A percentile compares a stretch with the other conserved stretches of the same genome.
These are phyloP conservation scores for Heterotis niloticus DNA, from an alignment of 2,113 vertebrate genomes.

Conservation along the genomic window DNA sequence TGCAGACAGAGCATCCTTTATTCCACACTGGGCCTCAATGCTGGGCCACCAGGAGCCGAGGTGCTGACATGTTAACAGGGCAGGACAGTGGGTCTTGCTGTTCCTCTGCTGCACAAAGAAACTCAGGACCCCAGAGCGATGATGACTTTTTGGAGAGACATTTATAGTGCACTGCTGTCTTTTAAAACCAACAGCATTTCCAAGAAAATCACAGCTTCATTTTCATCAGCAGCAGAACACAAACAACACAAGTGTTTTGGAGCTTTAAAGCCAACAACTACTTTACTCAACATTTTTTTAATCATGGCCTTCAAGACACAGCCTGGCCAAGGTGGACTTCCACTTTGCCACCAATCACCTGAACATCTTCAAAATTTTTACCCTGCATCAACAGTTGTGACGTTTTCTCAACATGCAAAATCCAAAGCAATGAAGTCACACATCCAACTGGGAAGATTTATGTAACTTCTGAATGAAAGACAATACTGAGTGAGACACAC, in stretches of 20 bases:
- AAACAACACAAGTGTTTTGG: background rate
- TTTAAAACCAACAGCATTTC: background rate
- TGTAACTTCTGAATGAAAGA: too few species aligned
- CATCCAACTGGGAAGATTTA: background rate
- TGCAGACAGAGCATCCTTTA: conserved; percentile 40
- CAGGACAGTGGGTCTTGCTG: background rate
- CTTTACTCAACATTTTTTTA: too few species aligned
- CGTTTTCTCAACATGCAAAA: background rate
- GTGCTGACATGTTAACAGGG: conserved; percentile 19
- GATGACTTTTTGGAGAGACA: background rate
- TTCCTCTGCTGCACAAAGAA: background rate
- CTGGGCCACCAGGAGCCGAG: background rate
- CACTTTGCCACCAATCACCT: background rate
- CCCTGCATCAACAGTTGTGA: background rate
- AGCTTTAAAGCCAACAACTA: background rate
- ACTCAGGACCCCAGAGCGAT: background rate
- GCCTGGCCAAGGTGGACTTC: background rate
- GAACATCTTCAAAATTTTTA: background rate
- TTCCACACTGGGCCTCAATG: conserved; percentile 21
- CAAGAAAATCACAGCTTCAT: background rate
- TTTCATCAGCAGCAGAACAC: background rate
- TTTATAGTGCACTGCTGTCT: conserved; percentile 2
- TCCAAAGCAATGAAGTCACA: background rate
- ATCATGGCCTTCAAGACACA: background rate
- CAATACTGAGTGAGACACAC: too few species aligned